Base-by-base conservation (phyloP, 2,113 vertebrate genomes). In the Falco punctatus region DNA sequence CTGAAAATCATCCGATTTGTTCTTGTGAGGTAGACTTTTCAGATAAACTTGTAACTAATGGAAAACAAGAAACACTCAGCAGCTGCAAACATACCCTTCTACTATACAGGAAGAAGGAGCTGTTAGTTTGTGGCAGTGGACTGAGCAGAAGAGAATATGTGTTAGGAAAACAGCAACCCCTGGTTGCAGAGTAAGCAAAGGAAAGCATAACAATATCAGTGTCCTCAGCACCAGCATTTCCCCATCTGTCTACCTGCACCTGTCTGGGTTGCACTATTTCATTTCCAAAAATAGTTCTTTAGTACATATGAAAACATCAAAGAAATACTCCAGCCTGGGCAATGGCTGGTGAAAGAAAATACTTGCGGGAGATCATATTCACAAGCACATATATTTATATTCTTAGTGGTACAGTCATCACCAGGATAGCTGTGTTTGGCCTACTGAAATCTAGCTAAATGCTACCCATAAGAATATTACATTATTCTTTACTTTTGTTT, bases 261-360 rank as follows among this genome's bases (percentile, higher is more conserved):
- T 33, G 12, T 27, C 26, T 21, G 54, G 7, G 66, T 11, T 52
- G 11, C 5, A 22, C 4, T 46, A 17, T 38, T 22, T 51, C 4
- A 32, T 59, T 94, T 82, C 57, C 48, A 52, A 61, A 49, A 15
- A 17, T 13, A 84, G 15, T 46, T 82, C 8, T 86, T 6, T 11
- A 26, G 9, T 12, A 10, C 24, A 22, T 21, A 21, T 33, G 23
- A 48, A 66, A 27, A 42, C 9, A 81, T 7, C 5, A 27, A 66
- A 67, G 17, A 67, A 38, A 23, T 62, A 17, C 16, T 78, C 35
- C 21, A 73, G 8, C 6, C 42, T 55, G 8, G 81, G 13, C 11
- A 75, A 51, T 0, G 0, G 4, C 14, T 7, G 12, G 3, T 54
- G 27, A 74, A 46, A 57, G 9, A 54, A 73, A 57, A 40, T 40